Evolutionary conservation across 2,797 vertebrate genomes (phyloP), one percentile per base, ranked within the genome.

Genomic region (Rhabdomys pumilio): DNA sequence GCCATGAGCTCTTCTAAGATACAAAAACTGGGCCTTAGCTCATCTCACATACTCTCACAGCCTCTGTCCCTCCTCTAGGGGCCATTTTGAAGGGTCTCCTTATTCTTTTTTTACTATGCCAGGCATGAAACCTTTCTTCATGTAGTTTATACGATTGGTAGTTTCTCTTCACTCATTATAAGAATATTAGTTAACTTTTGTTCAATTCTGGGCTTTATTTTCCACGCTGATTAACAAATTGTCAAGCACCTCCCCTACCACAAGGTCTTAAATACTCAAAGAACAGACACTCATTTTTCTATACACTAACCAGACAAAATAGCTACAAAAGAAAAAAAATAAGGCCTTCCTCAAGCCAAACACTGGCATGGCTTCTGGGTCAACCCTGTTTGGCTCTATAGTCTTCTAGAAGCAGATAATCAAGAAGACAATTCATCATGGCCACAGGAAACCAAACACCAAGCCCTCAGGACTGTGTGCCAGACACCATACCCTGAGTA

Each of bases 251-350:
- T 95, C 89, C 20, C n/a, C 59, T 29, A 76, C 67, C 44, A 61
- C 38, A 55, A 96, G 55, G 76, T 80, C 59, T 26, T 86, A 77
- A n/a, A 80, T 89, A 61, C 29, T 89, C 90, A 88, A 95, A 69
- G 61, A 96, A 82, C 81, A 93, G 93, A 95, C 83, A 65, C 61
- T 65, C 69, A n/a, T 96, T 96, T 97, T 91, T 73, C 65, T 93
- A 44, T 86, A 81, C 76, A 73, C 65, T 95, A 77, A 9, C 93
- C 82, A 93, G 59, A 13, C 83, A 94, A 96, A 97, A 95, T 57
- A 88, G 75, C 95, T 95, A 34, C 69, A 90, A 90, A 87, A 97
- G 63, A 50, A 84, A 97, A 94, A 1, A 57, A 95, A 85, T 69
- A 72, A 91, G 29, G 61, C 38, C 59, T 95, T 95, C 80, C 44